Evolutionary conservation across 2,888 invertebrate genomes (phyloP), one percentile per base, ranked within the genome.

Genomic region (Noctua janthina): DNA sequence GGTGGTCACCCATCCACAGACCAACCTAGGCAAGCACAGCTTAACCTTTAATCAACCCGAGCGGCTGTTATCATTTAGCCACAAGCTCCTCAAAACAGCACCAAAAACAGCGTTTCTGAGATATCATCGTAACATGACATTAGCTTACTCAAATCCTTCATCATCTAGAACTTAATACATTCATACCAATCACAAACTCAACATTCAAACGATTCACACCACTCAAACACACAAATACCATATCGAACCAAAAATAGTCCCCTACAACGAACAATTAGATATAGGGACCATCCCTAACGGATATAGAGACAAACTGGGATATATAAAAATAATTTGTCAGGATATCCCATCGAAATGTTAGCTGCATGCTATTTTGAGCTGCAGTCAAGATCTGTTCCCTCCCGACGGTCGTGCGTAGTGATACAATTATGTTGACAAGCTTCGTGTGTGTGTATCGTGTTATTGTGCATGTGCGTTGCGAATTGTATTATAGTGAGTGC

Each of bases 271-370:
- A 89, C 85, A 87, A 89, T 84, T 89, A 83, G 74, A 72, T 81
- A 76, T 62, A 85, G 79, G 82, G 88, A 81, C 81, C 79, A 87
- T 81, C 86, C 87, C 84, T 88, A 92, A 90, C 94, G 94, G 94
- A 95, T 94, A 95, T 93, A 92, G 90, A 89, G 91, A 93, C 93
- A 92, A 92, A 93, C 92, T 91, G 94, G 93, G 94, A 94, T 94
- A 93, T 94, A 94, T 95, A 96, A 95, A 96, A 95, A 96, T 96
- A 96, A 95, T 96, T 94, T 95, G 95, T 96, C 96, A 96, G 96
- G 96, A 96, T 96, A 96, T 96, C 94, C 95, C 93, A 94, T 94
- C 90, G 91, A 91, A 92, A 91, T 90, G 91, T 87, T 81, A 83
- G 88, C 86, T 85, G 71, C 76, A 77, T 49, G 81, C 78, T 93